Base-by-base conservation (phyloP, 2,113 vertebrate species). In the Herpetotheres cachinnans region DNA sequence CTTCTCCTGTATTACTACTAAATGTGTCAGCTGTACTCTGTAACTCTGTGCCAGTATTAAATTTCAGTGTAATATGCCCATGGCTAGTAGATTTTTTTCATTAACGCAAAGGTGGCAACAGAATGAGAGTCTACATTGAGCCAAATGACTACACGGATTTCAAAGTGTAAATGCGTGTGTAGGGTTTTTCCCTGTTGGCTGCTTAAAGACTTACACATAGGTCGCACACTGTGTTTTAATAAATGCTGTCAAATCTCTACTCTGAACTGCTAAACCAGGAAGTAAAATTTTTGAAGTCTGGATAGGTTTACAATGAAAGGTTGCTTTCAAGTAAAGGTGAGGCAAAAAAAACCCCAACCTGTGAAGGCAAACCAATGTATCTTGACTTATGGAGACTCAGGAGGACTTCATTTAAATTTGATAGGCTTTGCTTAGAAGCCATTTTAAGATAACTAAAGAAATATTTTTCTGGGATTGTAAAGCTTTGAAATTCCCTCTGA, bases 101-200 rank as follows among this genome's bases (percentile, higher is more conserved):
- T 9, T 59, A 34, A 55, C 66, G 55, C 26, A 46, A 44, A 40
- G 32, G 36, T 1, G 3, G 22, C 52, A 42, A 4, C 25, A 72
- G 42, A 47, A 38, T 21, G 18, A 55, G 34, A 71, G 38, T 4
- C 50, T 26, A n/a, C 40, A 6, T 13, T 13, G n/a, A 86, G 62
- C 16, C 61, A 13, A n/a, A 17, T 15, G n/a, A 18, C n/a, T 79
- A 13, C 5, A 0, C 32, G 26, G 21, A 44, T 88, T 85, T 76
- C 52, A 14, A 42, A 40, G 8, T 4, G 0, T 4, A 1, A 22
- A 9, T 16, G 5, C 6, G 42, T 34, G 42, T 11, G 4, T 1
- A 13, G 16, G 11, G 34, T 2, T 55, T 59, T 76, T 66, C 22
- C 22, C 17, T 70, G 9, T 42, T 74, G 67, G 16, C 13, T 58